Base-by-base conservation (phyloP, 2,113 vertebrate genomes). In the Carassius carassius region DNA sequence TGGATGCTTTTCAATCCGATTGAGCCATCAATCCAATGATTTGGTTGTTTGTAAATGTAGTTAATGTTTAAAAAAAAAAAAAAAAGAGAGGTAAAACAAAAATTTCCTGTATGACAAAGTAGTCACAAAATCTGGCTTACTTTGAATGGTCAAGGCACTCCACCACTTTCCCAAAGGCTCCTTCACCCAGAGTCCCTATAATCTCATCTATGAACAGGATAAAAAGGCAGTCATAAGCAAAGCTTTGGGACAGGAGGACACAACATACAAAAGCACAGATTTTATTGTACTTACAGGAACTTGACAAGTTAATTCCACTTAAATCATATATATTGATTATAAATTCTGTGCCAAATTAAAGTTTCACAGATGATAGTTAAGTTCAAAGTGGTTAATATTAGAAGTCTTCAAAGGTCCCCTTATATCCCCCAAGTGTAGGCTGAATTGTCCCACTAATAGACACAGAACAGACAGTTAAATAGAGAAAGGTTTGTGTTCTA, bases 131-230 rank as follows among this genome's bases (percentile, higher is more conserved):
- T 13, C n/a, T 8, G 23, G 2, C 94, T 93, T 91, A 95, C 95
- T 86, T 94, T 79, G 87, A 91, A 90, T 95, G 96, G 95, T 99
- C 98, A 92, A 98, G 96, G 91, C 98, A 99, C 90, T 99, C 97
- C 49, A 97, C 97, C 19, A 99, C 98, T 94, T 98, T 99, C 87
- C 98, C 98, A 97, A 99, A 99, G 89, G 98, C 97, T 89, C 98
- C 98, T 94, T 99, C 98, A 93, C 98, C 98, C 91, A 99, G 94
- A 93, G 96, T 98, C 78, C 95, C 94, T 94, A 99, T 92, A 91
- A 99, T 95, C 93, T 99, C 96, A 95, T 99, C 98, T 99, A 94
- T 85, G 91, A 58, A 80, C 51, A 90, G 89, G 81, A 87, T 88
- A 89, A 60, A 91, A 92, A 84, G 5, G 90, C 88, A 80, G 21